Evolutionary conservation across 2,113 vertebrate genomes (phyloP), one percentile per base, ranked within the genome.

Genomic region (Garra rufa): DNA sequence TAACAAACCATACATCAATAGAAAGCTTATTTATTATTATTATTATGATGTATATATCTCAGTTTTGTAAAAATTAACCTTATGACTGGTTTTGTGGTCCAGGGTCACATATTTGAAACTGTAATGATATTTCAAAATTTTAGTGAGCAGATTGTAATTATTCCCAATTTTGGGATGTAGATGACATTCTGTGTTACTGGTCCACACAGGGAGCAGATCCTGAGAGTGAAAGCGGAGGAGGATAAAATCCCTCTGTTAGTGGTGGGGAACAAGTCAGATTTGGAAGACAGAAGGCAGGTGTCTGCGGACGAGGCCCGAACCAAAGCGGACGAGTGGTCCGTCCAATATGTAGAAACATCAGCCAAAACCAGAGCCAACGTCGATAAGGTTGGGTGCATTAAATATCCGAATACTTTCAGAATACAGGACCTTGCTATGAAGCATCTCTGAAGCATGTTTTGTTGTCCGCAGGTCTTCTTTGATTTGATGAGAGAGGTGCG

Each of bases 341-440:
- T 99, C n/a, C 97, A 96, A 92, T 99, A 99, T 0, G 98, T 99
- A 90, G 98, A 99, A 94, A 99, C 98, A 0, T 99, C 98, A 0
- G 98, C 98, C 43, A 99, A 99, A 93, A 99, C 98, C 0, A 95
- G 97, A 63, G 98, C 97, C 2, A 99, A 99, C 30, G 98, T 99
- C 83, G 98, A 99, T 94, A 99, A 99, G 97, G 98, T 99, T 70
- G 43, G 13, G 1, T 30, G 21, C 88, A 88, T 90, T 24, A 9
- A 0, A 13, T 17, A 19, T 41, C 4, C 61, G 3, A 6, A 14
- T 19, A 4, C 8, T 61, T 6, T 34, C 74, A 34, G 48, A 76
- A 55, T n/a, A n/a, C n/a, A 17, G 17, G 71, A 28, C 9, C 8
- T 0, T 4, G 50, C 15, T 50, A 15, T 50, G 46, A 15, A 13